phyloP scores from a whole-genome alignment of 2,113 vertebrate species.

The Lasiurus cinereus region DNA sequence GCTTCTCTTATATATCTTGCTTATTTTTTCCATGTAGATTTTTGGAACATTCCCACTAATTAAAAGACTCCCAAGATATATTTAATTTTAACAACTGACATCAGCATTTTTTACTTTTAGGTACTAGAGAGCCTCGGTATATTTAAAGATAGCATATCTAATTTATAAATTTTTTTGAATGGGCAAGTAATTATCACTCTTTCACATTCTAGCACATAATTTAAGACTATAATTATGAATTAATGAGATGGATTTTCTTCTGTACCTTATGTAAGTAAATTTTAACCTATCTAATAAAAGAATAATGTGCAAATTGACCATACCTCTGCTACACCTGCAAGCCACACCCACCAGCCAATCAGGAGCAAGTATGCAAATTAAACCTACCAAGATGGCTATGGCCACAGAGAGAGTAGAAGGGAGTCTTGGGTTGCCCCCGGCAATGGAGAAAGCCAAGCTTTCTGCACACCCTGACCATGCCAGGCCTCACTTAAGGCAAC shows the following conservation, averaged over 20 bases:
- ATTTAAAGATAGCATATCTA: slow-evolving; percentile 20
- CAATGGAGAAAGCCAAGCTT: too few species aligned
- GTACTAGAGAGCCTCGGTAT: not conserved
- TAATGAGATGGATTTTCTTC: slow-evolving; percentile 61
- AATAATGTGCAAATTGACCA: too few species aligned
- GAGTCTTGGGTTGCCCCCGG: too few species aligned
- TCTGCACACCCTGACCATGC: too few species aligned
- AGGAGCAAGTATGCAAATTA: too few species aligned
- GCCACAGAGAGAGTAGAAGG: too few species aligned
- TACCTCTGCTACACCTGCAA: too few species aligned
- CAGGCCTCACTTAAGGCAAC: too few species aligned
- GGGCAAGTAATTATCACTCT: slow-evolving; percentile 17
- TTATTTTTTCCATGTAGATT: slow-evolving; percentile 18
- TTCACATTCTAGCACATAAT: not conserved
- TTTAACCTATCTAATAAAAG: not conserved
- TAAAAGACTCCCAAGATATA: slow-evolving; percentile 1
- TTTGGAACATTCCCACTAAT: slow-evolving; percentile 47
- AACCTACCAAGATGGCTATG: too few species aligned
- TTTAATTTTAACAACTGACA: slow-evolving; percentile 23
- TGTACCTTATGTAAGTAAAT: slow-evolving; percentile 22
- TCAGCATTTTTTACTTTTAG: slow-evolving; percentile 2
- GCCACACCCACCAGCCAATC: too few species aligned
- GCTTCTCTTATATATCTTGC: not conserved
- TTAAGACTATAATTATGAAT: slow-evolving; percentile 25
- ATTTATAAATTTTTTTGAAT: slow-evolving; percentile 49